Evolutionary conservation across 2,888 invertebrate genomes (phyloP), one percentile per base, ranked within the genome.

Genomic region (Biston stratarius): DNA sequence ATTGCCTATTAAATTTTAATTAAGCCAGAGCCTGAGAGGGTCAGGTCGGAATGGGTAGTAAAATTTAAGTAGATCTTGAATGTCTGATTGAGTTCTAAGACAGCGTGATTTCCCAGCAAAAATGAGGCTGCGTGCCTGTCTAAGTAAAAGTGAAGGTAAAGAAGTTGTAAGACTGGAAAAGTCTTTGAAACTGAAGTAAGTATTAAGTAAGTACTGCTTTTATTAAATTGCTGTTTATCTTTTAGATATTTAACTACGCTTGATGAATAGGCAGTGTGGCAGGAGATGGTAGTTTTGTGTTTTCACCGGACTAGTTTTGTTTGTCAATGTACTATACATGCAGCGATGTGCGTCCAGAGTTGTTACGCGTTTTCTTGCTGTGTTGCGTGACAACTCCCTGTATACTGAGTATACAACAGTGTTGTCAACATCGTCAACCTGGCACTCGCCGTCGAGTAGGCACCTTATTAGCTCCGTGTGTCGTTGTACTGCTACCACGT

Each of bases 401-500:
- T 47, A 9, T 80, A 81, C 87, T 87, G 63, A 94, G n/a, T n/a
- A n/a, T n/a, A n/a, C n/a, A n/a, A n/a, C n/a, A n/a, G n/a, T 93
- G 64, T 87, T 87, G 69, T 94, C 93, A 0, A 85, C 84, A 14
- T 91, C 87, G 61, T 96, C 95, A 0, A 95, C 95, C 63, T 95
- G 94, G 56, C 96, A 96, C 11, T 96, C 96, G 36, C 94, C 94
- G 33, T 96, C 96, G 56, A 97, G 90, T 57, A 97, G 90, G 52
- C 96, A 89, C 72, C 95, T 94, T n/a, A 96, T 97, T 15, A 97
- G 94, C 72, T 95, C 96, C 0, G 96, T 95, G 80, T 97, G 96
- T 73, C 97, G 95, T 79, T 96, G 96, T 74, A 96, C 96, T 0
- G 97, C 96, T 0, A 97, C 97, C 59, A 96, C 94, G 81, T 97